phyloP scores from a whole-genome alignment of 2,888 invertebrate genomes.

The Ichneumon xanthorius region DNA sequence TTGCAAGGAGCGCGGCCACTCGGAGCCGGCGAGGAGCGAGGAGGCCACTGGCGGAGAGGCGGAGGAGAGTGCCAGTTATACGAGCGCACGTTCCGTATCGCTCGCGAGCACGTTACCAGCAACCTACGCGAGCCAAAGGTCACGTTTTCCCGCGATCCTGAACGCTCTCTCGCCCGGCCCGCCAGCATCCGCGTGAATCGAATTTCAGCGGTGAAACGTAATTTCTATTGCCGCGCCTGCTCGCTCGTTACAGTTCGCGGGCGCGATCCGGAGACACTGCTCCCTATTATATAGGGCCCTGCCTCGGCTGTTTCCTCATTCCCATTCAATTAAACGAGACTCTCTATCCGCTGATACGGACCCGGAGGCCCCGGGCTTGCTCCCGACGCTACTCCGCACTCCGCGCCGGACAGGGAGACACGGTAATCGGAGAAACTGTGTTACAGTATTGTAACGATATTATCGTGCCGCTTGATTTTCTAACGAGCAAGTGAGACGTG shows the following conservation, averaged over 20 bases:
- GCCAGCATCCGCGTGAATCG: constrained; percentile 67
- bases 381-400: constrained; percentile 37
- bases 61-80: background rate
- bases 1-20: constrained; percentile 29
- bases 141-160: constrained; percentile 67
- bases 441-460: constrained; percentile 51
- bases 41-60: constrained; percentile 9
- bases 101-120: constrained; percentile 55
- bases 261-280: constrained; percentile 51
- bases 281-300: constrained; percentile 32
- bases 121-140: constrained; percentile 68
- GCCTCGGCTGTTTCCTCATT: constrained; percentile 66
- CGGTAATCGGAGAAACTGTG: constrained; percentile 60
- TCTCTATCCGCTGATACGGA: constrained; percentile 28
- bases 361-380: constrained; percentile 20
- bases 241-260: constrained; percentile 64
- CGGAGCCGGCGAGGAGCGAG: background rate
- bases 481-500: constrained; percentile 51
- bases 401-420: background rate
- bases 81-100: constrained; percentile 36
- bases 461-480: constrained; percentile 34
- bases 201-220: constrained; percentile 69
- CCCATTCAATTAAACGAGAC: constrained; percentile 64
- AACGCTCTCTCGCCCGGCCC: constrained; percentile 26
- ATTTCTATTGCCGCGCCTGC: constrained; percentile 69